A percentile compares a stretch with the other conserved stretches of the same genome.
Conservation (phyloP, 2,113 vertebrate genomes). For the Xenopus borealis region DNA sequence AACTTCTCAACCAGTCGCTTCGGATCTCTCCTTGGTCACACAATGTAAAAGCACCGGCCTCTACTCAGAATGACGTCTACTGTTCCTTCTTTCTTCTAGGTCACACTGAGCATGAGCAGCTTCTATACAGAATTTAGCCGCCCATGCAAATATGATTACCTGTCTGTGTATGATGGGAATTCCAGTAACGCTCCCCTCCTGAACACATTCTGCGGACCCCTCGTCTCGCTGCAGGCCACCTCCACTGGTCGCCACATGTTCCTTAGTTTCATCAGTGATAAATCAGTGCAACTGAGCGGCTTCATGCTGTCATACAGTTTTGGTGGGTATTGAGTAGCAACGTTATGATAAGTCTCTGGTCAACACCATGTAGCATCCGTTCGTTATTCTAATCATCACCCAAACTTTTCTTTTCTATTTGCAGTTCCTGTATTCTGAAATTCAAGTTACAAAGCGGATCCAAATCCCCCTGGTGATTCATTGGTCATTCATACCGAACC, state of each 20-base stretch:
- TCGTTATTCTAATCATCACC: too few species aligned
- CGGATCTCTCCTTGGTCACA: too few species aligned
- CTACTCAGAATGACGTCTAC: too few species aligned
- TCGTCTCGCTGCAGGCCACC: constrained; percentile 46
- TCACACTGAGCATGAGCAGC: constrained; percentile 28
- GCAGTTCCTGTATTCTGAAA: too few species aligned
- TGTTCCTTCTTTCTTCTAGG: background rate
- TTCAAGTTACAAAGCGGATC: too few species aligned
- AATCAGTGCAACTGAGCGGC: constrained; percentile 48
- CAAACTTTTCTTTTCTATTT: too few species aligned
- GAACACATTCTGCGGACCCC: constrained; percentile 52
- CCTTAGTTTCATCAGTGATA: constrained; percentile 58
- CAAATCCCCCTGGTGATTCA: too few species aligned
- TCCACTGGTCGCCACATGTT: constrained; percentile 56
- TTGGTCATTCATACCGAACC: too few species aligned
- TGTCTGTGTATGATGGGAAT: constrained; percentile 57
- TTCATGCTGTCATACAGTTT: constrained; percentile 54
- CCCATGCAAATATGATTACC: constrained; percentile 53
- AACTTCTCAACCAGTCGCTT: too few species aligned
- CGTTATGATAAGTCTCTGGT: too few species aligned
- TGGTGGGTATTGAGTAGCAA: constrained; percentile 39
- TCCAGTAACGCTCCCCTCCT: constrained; percentile 48
- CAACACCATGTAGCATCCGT: too few species aligned
- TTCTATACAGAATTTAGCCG: constrained; percentile 56
- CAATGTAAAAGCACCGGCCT: too few species aligned